Evolutionary conservation across 2,888 invertebrate species (phyloP).

Genomic region (Drosophila nr. perissopoda): DNA sequence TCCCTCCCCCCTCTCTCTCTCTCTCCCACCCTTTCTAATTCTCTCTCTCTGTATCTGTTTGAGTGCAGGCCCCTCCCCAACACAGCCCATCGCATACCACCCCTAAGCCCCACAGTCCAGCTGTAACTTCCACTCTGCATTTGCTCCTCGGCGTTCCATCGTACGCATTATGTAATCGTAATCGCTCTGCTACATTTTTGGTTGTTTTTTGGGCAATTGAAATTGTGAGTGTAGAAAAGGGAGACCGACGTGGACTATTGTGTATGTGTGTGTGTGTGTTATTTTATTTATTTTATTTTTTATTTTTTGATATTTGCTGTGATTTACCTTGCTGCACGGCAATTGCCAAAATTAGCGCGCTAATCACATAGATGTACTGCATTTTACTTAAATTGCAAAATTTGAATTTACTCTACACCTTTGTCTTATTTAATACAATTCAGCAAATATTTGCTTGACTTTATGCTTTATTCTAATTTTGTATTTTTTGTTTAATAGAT

Average conservation of each 20-base stretch:
- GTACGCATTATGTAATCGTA: slow-evolving; percentile 85
- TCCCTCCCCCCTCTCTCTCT: background rate
- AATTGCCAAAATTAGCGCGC: slow-evolving; percentile 83
- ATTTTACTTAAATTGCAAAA: slow-evolving; percentile 64
- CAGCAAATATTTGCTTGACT: slow-evolving; percentile 24
- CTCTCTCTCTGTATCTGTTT: background rate
- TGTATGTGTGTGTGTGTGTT: background rate
- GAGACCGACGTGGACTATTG: background rate
- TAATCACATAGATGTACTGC: slow-evolving; percentile 84
- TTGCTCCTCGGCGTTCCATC: slow-evolving; percentile 12
- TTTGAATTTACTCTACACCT: slow-evolving; percentile 24
- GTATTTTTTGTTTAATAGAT: slow-evolving; percentile 5
- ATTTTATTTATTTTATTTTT: slow-evolving; percentile 16
- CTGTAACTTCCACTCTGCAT: slow-evolving; percentile 40
- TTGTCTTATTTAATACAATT: slow-evolving; percentile 7
- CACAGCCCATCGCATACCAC: background rate
- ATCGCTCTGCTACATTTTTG: slow-evolving; percentile 47
- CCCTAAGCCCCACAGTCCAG: background rate
- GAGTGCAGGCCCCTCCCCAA: background rate
- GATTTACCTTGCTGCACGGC: slow-evolving; percentile 85
- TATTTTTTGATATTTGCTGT: slow-evolving; percentile 24
- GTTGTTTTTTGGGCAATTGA: slow-evolving; percentile 19
- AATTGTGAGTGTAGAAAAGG: background rate
- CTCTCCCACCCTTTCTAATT: background rate
- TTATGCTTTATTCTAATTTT: background rate